These are phyloP conservation scores for Gonioctena quinquepunctata DNA, from an alignment of 1,140 invertebrate genomes.

Conservation along the genomic window DNA sequence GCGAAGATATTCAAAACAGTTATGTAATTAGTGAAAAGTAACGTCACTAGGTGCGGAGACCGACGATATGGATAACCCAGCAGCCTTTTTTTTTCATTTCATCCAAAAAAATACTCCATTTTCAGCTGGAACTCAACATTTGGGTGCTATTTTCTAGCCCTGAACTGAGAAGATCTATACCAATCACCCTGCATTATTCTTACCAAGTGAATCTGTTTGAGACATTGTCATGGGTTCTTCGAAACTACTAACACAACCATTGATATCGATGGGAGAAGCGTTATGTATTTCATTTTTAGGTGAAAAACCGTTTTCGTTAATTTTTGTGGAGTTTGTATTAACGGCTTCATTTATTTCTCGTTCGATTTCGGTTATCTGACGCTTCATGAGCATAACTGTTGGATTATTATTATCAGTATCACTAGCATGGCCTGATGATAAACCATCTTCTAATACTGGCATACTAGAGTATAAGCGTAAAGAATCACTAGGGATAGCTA, in stretches of 20 bases:
- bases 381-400: slow-evolving; percentile 71
- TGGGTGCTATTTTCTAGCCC: too few species aligned
- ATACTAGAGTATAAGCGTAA: slow-evolving; percentile 71
- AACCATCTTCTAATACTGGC: slow-evolving; percentile 93
- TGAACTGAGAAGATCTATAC: too few species aligned
- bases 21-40: too few species aligned
- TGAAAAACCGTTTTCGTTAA: slow-evolving; percentile 49
- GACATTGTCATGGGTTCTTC: slow-evolving; percentile 47
- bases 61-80: too few species aligned
- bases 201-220: slow-evolving; percentile 49
- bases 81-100: too few species aligned
- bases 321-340: slow-evolving; percentile 38
- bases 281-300: slow-evolving; percentile 39
- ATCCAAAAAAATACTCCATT: too few species aligned
- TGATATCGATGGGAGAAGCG: slow-evolving; percentile 57
- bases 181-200: neutral
- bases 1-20: too few species aligned
- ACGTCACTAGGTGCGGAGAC: too few species aligned
- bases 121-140: too few species aligned
- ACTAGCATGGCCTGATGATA: slow-evolving; percentile 88
- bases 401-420: slow-evolving; percentile 89
- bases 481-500: slow-evolving; percentile 61
- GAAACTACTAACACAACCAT: slow-evolving; percentile 58
- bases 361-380: slow-evolving; percentile 75
- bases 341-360: slow-evolving; percentile 70